phyloP scores from a whole-genome alignment of 2,113 vertebrate species.

The Dascyllus trimaculatus region DNA sequence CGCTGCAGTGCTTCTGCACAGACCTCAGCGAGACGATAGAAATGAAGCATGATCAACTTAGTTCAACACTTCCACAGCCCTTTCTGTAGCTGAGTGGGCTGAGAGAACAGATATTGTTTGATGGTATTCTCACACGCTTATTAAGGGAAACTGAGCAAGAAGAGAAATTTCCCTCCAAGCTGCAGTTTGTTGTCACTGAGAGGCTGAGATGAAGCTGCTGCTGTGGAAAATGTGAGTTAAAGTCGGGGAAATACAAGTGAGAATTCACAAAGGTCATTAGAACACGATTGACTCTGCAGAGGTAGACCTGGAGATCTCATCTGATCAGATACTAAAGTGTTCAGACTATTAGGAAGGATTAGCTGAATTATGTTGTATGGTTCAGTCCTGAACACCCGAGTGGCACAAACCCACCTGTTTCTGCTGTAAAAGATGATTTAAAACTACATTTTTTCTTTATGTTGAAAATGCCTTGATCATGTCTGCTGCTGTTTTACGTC shows the following conservation, averaged over 20 bases:
- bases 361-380: too few species aligned
- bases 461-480: too few species aligned
- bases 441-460: too few species aligned
- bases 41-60: not conserved
- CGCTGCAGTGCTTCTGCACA: not conserved
- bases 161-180: constrained; percentile 24
- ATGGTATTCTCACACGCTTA: not conserved
- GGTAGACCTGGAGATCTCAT: too few species aligned
- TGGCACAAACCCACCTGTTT: too few species aligned
- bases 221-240: constrained; percentile 63
- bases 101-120: constrained; percentile 4
- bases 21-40: not conserved
- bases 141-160: constrained; percentile 1
- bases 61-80: not conserved
- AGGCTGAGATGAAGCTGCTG: not conserved
- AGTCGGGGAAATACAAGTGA: constrained; percentile 2
- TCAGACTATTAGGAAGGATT: too few species aligned
- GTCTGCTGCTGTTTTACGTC: too few species aligned
- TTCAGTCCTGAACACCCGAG: too few species aligned
- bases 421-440: too few species aligned
- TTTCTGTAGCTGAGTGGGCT: not conserved
- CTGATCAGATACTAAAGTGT: too few species aligned
- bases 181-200: constrained; percentile 1
- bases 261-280: constrained; percentile 17
- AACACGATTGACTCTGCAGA: not conserved